These are phyloP conservation scores for Latrodectus geometricus DNA, from an alignment of 1,140 invertebrate species.

Conservation along the genomic window DNA sequence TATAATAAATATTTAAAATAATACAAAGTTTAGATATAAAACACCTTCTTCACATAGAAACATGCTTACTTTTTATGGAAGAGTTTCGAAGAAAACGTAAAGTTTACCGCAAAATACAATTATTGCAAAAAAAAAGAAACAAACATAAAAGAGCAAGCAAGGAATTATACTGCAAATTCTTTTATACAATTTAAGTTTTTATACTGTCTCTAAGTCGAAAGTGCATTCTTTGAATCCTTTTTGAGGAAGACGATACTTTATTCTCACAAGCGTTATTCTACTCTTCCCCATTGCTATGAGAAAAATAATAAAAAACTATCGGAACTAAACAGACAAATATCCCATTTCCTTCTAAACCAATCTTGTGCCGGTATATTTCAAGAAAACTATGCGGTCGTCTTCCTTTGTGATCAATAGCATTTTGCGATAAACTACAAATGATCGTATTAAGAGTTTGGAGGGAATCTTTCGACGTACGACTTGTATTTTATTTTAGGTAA, in stretches of 20 bases:
- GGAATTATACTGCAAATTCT: background rate
- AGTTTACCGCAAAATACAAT: too few species aligned
- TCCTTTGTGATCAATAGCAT: constrained; percentile 29
- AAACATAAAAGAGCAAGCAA: background rate
- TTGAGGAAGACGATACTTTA: background rate
- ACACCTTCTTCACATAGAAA: too few species aligned
- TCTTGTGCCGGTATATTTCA: background rate
- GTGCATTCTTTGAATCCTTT: background rate
- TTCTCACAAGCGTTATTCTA: constrained; percentile 10
- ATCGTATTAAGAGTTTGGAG: constrained; percentile 20
- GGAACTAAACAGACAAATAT: constrained; percentile 32
- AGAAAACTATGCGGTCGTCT: background rate
- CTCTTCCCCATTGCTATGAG: background rate
- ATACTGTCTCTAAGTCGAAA: background rate
- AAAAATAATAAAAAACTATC: background rate
- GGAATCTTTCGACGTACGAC: background rate
- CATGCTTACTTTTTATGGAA: too few species aligned
- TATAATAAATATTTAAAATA: too few species aligned
- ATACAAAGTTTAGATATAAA: too few species aligned
- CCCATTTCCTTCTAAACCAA: constrained; percentile 19
- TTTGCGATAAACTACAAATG: constrained; percentile 53
- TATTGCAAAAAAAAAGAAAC: too few species aligned
- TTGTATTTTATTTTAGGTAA: constrained; percentile 35
- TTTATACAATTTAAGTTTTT: background rate
- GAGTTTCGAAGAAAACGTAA: too few species aligned